Evolutionary conservation across 2,797 vertebrate genomes (phyloP), one percentile per base, ranked within the genome.

Genomic region (Lemur catta): DNA sequence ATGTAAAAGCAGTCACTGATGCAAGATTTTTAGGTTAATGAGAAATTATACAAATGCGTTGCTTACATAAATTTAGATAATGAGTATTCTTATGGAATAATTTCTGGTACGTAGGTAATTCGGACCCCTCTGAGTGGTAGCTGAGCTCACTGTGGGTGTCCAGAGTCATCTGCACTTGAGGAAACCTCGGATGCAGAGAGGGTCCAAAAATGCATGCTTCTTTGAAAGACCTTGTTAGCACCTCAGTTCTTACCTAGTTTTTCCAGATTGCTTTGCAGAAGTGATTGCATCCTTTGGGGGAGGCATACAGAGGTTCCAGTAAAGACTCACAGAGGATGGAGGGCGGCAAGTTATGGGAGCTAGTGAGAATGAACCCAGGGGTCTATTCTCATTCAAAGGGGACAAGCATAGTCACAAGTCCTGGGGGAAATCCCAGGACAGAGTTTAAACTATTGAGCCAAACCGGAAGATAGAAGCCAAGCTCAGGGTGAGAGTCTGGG

Each of bases 351-450:
- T 28, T 11, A 6, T 5, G 33, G 26, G 17, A 48, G 33, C 15
- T 8, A 30, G 30, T 59, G 17, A 46, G 1, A 12, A 6, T 1
- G 28, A 33, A 24, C 1, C 35, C 18, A 8, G 18, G 13, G 3
- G 13, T 14, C 30, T 1, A 0, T 26, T 33, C 50, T 41, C n/a
- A 33, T 9, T 38, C 18, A 4, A 72, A 55, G n/a, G n/a, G n/a
- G 20, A 4, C 12, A 24, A 28, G 46, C 2, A 15, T 2, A 7
- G 7, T 5, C 7, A 4, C 0, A 15, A 57, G 14, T 22, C 28
- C 38, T 9, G 43, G 55, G 72, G 46, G 15, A 9, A 63, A 48
- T 35, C 26, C 17, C 52, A 35, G 1, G 10, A 6, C 33, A 20
- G 15, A 22, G 26, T 11, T 9, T 35, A 38, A 43, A 38, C 7